Percentiles rank a stretch among this genome's conserved stretches.
phyloP scores from a whole-genome alignment of 1,140 invertebrate genomes.

The Leptopilina clavipes region DNA sequence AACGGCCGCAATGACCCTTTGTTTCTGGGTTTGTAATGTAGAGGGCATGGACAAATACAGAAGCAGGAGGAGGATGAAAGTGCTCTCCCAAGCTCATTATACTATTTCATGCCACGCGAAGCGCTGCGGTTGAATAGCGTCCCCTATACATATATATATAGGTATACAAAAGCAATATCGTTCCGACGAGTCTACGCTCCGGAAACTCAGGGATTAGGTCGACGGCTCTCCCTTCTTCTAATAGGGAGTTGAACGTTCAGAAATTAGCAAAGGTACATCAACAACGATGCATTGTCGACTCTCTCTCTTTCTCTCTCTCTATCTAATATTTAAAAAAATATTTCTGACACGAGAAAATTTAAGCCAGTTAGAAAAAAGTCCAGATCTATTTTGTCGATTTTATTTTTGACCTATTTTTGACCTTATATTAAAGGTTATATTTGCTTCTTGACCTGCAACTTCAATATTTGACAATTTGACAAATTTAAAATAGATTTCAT shows the following conservation, averaged over 20 bases:
- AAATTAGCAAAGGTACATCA: background rate
- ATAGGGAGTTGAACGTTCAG: background rate
- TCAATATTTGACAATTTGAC: no score
- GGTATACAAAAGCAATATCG: slow-evolving; percentile 4
- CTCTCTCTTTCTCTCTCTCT: background rate
- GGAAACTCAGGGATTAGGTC: background rate
- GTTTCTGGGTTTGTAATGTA: slow-evolving; percentile 22
- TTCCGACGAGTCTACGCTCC: background rate
- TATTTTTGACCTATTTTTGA: no score
- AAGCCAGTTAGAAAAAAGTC: no score
- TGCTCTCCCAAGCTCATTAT: slow-evolving; percentile 31
- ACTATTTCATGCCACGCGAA: slow-evolving; percentile 26
- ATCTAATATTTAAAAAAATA: no score
- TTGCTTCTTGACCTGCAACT: no score
- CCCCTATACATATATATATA: background rate
- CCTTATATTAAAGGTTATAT: no score
- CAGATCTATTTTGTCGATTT: no score
- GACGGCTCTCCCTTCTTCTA: background rate
- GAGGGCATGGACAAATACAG: slow-evolving; percentile 12
- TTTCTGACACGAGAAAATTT: no score
- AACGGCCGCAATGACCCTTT: slow-evolving; percentile 14
- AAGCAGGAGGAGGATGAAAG: background rate
- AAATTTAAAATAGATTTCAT: no score
- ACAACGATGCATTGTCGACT: no score
- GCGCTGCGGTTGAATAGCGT: slow-evolving; percentile 4